A percentile compares a stretch with the other conserved stretches of the same genome.
phyloP scores from a whole-genome alignment of 2,888 invertebrate genomes.

The Caenorhabditis wallacei region DNA sequence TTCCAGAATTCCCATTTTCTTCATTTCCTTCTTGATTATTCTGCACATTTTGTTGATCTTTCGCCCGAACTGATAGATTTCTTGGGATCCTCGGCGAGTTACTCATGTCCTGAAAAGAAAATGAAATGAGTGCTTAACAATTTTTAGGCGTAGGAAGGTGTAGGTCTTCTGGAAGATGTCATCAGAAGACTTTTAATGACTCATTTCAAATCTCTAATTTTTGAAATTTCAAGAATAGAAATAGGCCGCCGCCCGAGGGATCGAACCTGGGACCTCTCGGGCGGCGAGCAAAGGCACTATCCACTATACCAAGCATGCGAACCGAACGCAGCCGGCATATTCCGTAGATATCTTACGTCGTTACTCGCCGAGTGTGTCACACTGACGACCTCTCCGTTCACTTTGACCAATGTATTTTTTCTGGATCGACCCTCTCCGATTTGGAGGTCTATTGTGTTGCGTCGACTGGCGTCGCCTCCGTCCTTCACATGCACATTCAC shows the following conservation, averaged over 20 bases:
- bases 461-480: constrained; percentile 63
- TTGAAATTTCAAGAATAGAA: too few species aligned
- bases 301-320: too few species aligned
- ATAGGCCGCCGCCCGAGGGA: too few species aligned
- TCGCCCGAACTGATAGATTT: constrained; percentile 61
- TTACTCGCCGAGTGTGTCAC: constrained; percentile 53
- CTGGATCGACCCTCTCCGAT: constrained; percentile 70
- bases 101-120: constrained; percentile 61
- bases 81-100: constrained; percentile 65
- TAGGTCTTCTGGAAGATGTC: background rate
- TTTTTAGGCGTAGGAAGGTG: background rate
- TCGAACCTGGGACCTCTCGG: too few species aligned
- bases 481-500: constrained; percentile 74
- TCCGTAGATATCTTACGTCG: constrained; percentile 44
- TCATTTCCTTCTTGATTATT: constrained; percentile 51
- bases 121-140: background rate
- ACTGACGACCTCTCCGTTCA: constrained; percentile 73
- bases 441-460: constrained; percentile 72
- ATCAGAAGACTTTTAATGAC: background rate
- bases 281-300: too few species aligned
- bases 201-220: background rate
- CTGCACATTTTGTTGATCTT: constrained; percentile 47
- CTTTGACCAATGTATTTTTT: constrained; percentile 72
- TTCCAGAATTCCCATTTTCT: constrained; percentile 26
- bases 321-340: too few species aligned